Percentiles rank a stretch among this genome's conserved stretches.
Evolutionary conservation across 2,888 invertebrate species (phyloP).

Genomic region (Nephrotoma flavescens): DNA sequence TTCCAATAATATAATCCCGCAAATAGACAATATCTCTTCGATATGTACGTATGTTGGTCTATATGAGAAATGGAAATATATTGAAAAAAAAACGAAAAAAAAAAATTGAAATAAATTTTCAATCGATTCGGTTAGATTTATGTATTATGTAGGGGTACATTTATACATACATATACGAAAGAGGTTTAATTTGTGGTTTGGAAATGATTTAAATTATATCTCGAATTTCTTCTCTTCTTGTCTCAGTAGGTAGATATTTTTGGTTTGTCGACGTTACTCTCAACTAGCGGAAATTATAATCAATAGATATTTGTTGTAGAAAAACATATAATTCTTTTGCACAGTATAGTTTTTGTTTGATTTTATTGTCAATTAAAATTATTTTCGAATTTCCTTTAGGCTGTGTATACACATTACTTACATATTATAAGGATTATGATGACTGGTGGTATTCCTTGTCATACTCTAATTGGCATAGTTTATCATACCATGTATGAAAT

Average conservation of each 20-base stretch:
- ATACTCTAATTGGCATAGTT: no score
- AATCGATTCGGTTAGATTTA: not conserved
- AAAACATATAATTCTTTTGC: not conserved
- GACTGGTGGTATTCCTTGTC: no score
- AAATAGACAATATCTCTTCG: constrained; percentile 2
- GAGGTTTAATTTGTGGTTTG: not conserved
- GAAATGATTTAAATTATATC: not conserved
- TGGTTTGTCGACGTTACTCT: not conserved
- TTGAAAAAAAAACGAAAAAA: not conserved
- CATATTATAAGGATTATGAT: not conserved
- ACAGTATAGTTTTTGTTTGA: not conserved
- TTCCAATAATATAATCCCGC: constrained; percentile 1
- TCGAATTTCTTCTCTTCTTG: not conserved
- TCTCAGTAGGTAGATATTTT: not conserved
- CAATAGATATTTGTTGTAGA: not conserved
- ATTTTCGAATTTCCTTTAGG: not conserved
- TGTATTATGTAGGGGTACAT: not conserved
- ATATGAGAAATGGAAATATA: not conserved
- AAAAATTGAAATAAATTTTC: not conserved
- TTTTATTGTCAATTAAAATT: not conserved
- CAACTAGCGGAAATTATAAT: not conserved
- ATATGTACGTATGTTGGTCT: not conserved
- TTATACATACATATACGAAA: not conserved
- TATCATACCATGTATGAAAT: no score
- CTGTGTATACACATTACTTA: not conserved